A percentile compares a stretch with the other conserved stretches of the same genome.
phyloP scores from a whole-genome alignment of 2,113 vertebrate genomes.

The Eulacestoma nigropectus region DNA sequence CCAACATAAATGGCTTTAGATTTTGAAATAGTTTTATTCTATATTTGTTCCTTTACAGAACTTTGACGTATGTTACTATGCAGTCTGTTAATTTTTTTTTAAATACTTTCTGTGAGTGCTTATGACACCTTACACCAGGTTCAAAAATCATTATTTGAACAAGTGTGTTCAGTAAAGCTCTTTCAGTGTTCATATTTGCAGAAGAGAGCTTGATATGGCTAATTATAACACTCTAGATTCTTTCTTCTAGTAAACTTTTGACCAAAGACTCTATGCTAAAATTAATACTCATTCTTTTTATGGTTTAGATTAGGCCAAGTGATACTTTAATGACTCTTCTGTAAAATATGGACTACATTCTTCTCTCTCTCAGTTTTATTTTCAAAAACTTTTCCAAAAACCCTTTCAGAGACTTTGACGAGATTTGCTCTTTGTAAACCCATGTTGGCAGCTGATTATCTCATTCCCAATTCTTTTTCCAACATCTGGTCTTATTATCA shows the following conservation, averaged over 20 bases:
- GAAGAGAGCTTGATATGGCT: not conserved
- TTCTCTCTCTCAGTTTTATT: not conserved
- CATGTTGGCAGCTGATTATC: not conserved
- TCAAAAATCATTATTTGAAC: not conserved
- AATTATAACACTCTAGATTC: not conserved
- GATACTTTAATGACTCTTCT: not conserved
- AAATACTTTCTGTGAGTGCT: not conserved
- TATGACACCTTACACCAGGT: not conserved
- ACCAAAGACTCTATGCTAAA: not conserved
- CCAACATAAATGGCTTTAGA: not conserved
- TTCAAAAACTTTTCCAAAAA: not conserved
- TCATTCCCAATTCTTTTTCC: not conserved
- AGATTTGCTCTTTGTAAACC: not conserved
- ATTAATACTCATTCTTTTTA: not conserved
- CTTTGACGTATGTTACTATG: not conserved
- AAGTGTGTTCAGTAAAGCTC: not conserved
- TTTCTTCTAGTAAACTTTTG: not conserved
- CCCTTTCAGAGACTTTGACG: not conserved
- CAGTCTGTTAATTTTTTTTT: not conserved
- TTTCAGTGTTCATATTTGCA: not conserved
- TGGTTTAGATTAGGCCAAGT: not conserved
- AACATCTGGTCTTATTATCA: not conserved
- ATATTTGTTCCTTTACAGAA: not conserved
- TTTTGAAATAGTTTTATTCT: not conserved
- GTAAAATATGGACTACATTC: not conserved